A percentile compares a stretch with the other conserved stretches of the same genome.
phyloP scores from a whole-genome alignment of 2,113 vertebrate species.

The Neotoma lepida region DNA sequence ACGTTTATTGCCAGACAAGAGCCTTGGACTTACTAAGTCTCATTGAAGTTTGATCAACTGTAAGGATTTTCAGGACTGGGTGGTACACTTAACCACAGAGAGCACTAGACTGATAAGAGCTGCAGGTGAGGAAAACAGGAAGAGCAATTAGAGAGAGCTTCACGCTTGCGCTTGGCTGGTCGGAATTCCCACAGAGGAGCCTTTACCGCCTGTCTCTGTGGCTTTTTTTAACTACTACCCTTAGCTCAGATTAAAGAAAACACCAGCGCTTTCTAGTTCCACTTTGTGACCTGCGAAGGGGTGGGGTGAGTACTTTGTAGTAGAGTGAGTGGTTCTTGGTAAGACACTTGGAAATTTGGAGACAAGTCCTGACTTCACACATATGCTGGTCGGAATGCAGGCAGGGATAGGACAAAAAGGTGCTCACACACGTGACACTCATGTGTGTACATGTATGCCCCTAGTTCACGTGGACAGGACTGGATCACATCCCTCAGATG shows the following conservation, averaged over 20 bases:
- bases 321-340: conserved; percentile 32
- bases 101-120: conserved; percentile 80
- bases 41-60: conserved; percentile 84
- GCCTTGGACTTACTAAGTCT: conserved; percentile 86
- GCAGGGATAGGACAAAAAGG: background rate
- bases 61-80: conserved; percentile 85
- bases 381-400: conserved; percentile 6
- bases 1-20: conserved; percentile 84
- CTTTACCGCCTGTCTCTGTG: conserved; percentile 57
- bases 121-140: conserved; percentile 78
- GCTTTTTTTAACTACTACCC: conserved; percentile 58
- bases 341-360: conserved; percentile 59
- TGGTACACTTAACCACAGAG: conserved; percentile 81
- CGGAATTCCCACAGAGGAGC: conserved; percentile 70
- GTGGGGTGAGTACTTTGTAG: conserved; percentile 34
- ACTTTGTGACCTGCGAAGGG: conserved; percentile 49
- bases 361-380: conserved; percentile 65
- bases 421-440: background rate
- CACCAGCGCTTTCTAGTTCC: conserved; percentile 50
- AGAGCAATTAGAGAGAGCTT: conserved; percentile 79
- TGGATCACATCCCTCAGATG: background rate
- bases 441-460: background rate
- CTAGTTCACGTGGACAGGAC: background rate
- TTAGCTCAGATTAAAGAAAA: conserved; percentile 64
- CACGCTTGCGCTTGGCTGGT: conserved; percentile 13